Base-by-base conservation (phyloP, 2,797 vertebrate genomes). In the Bradypodion ventrale region DNA sequence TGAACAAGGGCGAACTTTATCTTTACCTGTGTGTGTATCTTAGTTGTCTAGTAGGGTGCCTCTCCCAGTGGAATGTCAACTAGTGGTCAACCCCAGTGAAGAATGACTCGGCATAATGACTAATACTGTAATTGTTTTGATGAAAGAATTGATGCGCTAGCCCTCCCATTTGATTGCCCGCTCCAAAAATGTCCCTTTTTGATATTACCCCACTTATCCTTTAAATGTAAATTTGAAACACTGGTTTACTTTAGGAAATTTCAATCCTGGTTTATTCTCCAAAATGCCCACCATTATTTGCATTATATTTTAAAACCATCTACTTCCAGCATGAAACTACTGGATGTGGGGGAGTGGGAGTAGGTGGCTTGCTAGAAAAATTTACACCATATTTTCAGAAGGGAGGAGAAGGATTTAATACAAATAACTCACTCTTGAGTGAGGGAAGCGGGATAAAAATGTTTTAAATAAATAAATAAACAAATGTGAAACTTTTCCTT, bases 401-500 rank as follows among this genome's bases (percentile, higher is more conserved):
- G 83, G 91, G 80, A 42, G 68, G 42, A 83, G 87, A 56, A 83
- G 75, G 74, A 29, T 69, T 91, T 49, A 88, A 85, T 86, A 35
- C 56, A 83, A 80, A 81, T n/a, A n/a, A n/a, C n/a, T n/a, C n/a
- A n/a, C n/a, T n/a, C n/a, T n/a, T n/a, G n/a, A n/a, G n/a, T n/a
- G n/a, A n/a, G n/a, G n/a, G n/a, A n/a, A n/a, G n/a, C n/a, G n/a
- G n/a, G n/a, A n/a, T n/a, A n/a, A n/a, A n/a, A n/a, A n/a, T n/a
- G n/a, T n/a, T n/a, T n/a, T n/a, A n/a, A n/a, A n/a, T n/a, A n/a
- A n/a, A n/a, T n/a, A n/a, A n/a, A n/a, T n/a, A 75, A 92, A 62
- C 86, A 91, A 83, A 89, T 91, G 89, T 86, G 76, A 87, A 49
- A 37, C 32, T 91, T 92, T 92, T 88, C 83, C 89, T 74, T 66